These are phyloP conservation scores for Anarrhichthys ocellatus DNA, from an alignment of 2,113 vertebrate species.

Conservation along the genomic window DNA sequence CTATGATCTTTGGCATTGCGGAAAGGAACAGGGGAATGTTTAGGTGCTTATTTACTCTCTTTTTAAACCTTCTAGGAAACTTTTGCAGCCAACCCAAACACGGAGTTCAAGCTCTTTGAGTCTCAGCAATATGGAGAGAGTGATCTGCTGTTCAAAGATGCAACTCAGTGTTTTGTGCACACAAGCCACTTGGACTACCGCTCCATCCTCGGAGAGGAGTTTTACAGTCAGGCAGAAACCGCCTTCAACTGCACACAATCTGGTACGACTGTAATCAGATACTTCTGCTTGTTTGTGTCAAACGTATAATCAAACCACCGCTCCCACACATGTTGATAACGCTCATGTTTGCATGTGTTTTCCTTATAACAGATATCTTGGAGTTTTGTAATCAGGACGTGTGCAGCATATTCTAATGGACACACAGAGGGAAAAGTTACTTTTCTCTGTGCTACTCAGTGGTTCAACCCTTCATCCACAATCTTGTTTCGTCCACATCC, in stretches of 20 bases:
- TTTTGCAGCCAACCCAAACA: constrained; percentile 72
- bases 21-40: neutral
- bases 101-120: constrained; percentile 87
- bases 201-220: constrained; percentile 86
- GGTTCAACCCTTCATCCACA: neutral
- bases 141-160: constrained; percentile 92
- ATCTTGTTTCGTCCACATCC: neutral
- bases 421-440: constrained; percentile 1
- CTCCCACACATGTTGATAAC: neutral
- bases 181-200: constrained; percentile 85
- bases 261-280: constrained; percentile 74
- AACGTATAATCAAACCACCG: neutral
- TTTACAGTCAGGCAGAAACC: constrained; percentile 82
- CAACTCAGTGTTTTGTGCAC: constrained; percentile 84
- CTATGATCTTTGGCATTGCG: neutral
- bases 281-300: neutral
- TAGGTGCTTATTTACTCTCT: neutral
- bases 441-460: neutral
- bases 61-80: constrained; percentile 80
- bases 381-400: constrained; percentile 84
- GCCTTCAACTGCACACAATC: constrained; percentile 89
- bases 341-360: constrained; percentile 24
- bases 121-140: constrained; percentile 87
- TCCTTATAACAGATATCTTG: constrained; percentile 78
- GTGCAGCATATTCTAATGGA: constrained; percentile 81